Base-by-base conservation (phyloP, 2,113 vertebrate species). In the Cebidichthys violaceus region DNA sequence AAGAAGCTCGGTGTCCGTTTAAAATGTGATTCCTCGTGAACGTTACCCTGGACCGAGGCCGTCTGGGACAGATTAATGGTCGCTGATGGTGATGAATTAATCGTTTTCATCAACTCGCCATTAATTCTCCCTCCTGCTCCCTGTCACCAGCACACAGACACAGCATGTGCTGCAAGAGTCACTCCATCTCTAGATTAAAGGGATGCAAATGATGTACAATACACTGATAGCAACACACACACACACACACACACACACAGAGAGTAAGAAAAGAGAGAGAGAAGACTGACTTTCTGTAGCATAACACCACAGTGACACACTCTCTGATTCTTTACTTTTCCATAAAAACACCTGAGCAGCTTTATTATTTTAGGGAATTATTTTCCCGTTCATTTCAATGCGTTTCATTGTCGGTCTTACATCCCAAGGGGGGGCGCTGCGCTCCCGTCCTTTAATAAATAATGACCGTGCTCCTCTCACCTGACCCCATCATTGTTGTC, bases 391-490 rank as follows among this genome's bases (percentile, higher is more conserved):
- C 0, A 65, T 54, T 75, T 14, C 59, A 6, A 1, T 70, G 39
- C 7, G 33, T 64, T 64, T n/a, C 22, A 68, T 57, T 37, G 66
- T 35, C 20, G 4, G 79, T 11, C 70, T n/a, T 7, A 1, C 54
- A 20, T 66, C 85, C 86, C 91, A 66, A 64, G 80, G 90, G 79
- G 79, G 85, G 92, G 88, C 86, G 88, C 89, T 90, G 73, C 57
- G 75, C 79, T 31, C 81, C 80, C 64, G 54, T 60, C 22, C 70
- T 66, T 79, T 66, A 85, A 86, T 88, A 89, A 89, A 91, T 84
- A 35, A 88, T 86, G 22, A 74, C 61, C 1, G 84, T 18, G 75
- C 78, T 86, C 77, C 61, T 75, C 77, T 81, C 57, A 79, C 69
- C 80, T 91, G 89, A 87, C 86, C 85, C 76, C 74, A 4, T 50